These are phyloP conservation scores for Kryptolebias marmoratus DNA, from an alignment of 2,113 vertebrate species.

Conservation along the genomic window DNA sequence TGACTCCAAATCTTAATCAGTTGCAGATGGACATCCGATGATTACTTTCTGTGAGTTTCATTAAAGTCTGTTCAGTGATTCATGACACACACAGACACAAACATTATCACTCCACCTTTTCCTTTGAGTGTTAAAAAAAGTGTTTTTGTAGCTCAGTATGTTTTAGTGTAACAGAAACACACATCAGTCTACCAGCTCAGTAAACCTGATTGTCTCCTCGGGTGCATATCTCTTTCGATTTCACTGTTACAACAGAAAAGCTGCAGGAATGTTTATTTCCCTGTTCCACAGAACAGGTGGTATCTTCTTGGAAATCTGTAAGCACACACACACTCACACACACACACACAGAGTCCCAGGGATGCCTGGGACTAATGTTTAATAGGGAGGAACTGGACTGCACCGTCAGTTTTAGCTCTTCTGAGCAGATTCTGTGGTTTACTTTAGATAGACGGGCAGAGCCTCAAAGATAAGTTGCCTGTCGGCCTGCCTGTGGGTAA, in stretches of 20 bases:
- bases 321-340: slow-evolving; percentile 23
- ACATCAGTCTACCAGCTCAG: neutral
- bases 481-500: slow-evolving; percentile 59
- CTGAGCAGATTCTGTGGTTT: slow-evolving; percentile 65
- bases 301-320: slow-evolving; percentile 59
- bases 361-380: slow-evolving; percentile 77
- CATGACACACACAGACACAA: too few species aligned
- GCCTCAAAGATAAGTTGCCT: slow-evolving; percentile 68
- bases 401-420: slow-evolving; percentile 62
- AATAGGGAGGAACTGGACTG: slow-evolving; percentile 63
- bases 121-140: too few species aligned
- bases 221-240: neutral
- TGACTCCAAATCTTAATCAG: too few species aligned
- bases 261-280: slow-evolving; percentile 55
- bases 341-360: slow-evolving; percentile 42
- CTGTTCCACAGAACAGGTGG: slow-evolving; percentile 53
- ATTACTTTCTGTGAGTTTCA: too few species aligned
- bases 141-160: too few species aligned
- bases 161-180: neutral
- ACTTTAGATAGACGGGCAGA: slow-evolving; percentile 65
- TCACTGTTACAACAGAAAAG: slow-evolving; percentile 3
- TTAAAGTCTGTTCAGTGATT: too few species aligned
- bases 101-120: too few species aligned
- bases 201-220: neutral
- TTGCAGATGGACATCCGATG: too few species aligned